A percentile compares a stretch with the other conserved stretches of the same genome.
These are phyloP conservation scores for Drosophila incognita DNA, from an alignment of 2,888 invertebrate species.

Conservation along the genomic window DNA sequence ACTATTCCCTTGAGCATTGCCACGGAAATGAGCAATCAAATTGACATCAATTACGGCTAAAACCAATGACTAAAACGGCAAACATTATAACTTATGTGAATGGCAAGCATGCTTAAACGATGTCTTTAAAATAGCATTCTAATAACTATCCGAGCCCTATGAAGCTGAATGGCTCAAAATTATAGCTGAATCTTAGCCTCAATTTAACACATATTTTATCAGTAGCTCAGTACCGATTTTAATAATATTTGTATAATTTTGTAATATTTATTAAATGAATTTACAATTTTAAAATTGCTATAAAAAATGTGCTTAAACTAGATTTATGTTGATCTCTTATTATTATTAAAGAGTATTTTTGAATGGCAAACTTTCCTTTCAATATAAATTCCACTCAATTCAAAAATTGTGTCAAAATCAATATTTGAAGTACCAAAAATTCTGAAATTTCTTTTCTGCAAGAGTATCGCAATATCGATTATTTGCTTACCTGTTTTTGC, in stretches of 20 bases:
- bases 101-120: background rate
- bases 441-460: background rate
- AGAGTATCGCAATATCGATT: slow-evolving; percentile 13
- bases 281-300: background rate
- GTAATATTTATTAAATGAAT: background rate
- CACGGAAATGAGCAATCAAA: slow-evolving; percentile 55
- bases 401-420: background rate
- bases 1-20: slow-evolving; percentile 25
- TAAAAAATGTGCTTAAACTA: background rate
- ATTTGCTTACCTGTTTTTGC: background rate
- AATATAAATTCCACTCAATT: background rate
- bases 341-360: background rate
- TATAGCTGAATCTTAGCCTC: no score
- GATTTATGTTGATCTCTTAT: background rate
- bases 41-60: slow-evolving; percentile 54
- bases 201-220: background rate
- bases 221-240: no score
- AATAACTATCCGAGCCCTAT: background rate
- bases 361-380: background rate
- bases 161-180: background rate
- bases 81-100: slow-evolving; percentile 7
- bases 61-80: slow-evolving; percentile 59
- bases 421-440: background rate
- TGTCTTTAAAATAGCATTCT: background rate
- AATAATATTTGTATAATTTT: no score